Base-by-base conservation (phyloP, 1,140 invertebrate species). In the Eurosta solidaginis region DNA sequence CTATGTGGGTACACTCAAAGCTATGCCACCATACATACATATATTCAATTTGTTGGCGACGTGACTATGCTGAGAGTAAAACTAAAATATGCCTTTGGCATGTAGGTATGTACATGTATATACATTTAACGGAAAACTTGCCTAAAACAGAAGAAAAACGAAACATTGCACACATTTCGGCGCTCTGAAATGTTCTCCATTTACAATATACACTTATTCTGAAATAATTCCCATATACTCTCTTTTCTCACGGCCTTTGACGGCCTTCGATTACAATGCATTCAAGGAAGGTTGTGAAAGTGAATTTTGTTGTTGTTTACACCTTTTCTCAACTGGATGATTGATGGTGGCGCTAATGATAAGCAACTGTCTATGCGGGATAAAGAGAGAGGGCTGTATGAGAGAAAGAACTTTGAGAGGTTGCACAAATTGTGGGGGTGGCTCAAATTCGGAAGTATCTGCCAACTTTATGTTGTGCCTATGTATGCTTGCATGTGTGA, bases 181-280 rank as follows among this genome's bases (percentile, higher is more conserved):
- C 29, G 25, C 54, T 63, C 54, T 5, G 29, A 63, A 14, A 9
- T 2, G 10, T 14, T 52, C 9, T 9, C 33, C 36, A 5, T 33
- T 59, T n/a, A 10, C 10, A 17, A 10, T 27, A 9, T 3, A n/a
- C 25, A 54, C 7, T 1, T 29, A n/a, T n/a, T n/a, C n/a, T n/a
- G 1, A 25, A 36, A 14, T 29, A 17, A 17, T 17, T 33, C 33
- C 54, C 54, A 29, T 10, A 7, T 68, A n/a, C 59, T 68, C 59
- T 68, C 6, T 20, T 20, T 20, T 20, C 59, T 40, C 59, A 68
- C 59, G 59, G 59, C 59, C 59, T 68, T 68, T 68, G 59, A 68
- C 40, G 59, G 59, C 59, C 59, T 68, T 68, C 59, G 59, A 68
- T 68, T 68, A 36, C 33, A 68, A 68, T 33, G 59, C 59, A 68